Evolutionary conservation across 2,113 vertebrate genomes (phyloP).

Genomic region (Myodes glareolus): DNA sequence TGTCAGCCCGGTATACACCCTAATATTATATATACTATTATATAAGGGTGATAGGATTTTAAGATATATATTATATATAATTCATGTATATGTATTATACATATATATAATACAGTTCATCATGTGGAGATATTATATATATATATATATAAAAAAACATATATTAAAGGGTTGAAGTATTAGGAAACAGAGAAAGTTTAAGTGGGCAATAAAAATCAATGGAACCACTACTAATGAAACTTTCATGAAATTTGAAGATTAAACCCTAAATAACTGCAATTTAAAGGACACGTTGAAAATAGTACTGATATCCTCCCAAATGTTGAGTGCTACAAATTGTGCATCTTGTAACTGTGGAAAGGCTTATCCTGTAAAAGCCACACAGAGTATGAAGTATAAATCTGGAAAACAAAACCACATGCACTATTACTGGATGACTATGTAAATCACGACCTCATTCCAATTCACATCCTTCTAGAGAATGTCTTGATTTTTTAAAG

Average conservation of each 20-base stretch:
- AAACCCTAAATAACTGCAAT: slow-evolving; percentile 64
- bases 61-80: too few species aligned
- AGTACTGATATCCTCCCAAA: slow-evolving; percentile 64
- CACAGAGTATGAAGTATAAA: not conserved
- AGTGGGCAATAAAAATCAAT: not conserved
- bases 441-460: slow-evolving; percentile 65
- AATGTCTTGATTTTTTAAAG: slow-evolving; percentile 74
- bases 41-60: not conserved
- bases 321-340: not conserved
- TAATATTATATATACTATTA: not conserved
- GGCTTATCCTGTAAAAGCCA: not conserved
- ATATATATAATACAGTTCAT: too few species aligned
- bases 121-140: too few species aligned
- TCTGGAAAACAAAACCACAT: not conserved
- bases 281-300: slow-evolving; percentile 41
- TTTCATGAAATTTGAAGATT: slow-evolving; percentile 54
- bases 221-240: slow-evolving; percentile 48
- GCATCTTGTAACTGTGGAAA: not conserved
- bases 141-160: too few species aligned
- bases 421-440: not conserved
- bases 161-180: too few species aligned
- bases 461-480: slow-evolving; percentile 46
- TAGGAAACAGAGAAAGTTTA: slow-evolving; percentile 22
- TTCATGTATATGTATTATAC: too few species aligned
- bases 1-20: not conserved